phyloP scores from a whole-genome alignment of 2,113 vertebrate species.

The Macrotus californicus region DNA sequence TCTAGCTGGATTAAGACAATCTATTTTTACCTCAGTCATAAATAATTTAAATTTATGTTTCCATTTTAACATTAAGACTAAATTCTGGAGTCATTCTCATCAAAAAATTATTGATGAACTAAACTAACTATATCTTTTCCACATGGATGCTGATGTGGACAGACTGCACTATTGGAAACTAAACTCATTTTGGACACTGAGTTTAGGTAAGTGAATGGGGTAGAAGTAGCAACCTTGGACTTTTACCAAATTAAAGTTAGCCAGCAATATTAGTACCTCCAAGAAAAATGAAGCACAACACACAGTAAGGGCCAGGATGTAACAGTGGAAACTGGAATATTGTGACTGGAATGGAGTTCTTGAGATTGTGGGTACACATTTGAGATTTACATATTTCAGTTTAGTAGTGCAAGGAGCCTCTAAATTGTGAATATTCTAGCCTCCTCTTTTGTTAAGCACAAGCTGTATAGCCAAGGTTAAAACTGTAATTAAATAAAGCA shows the following conservation, averaged over 20 bases:
- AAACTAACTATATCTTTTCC: neutral
- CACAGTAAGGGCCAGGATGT: neutral
- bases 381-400: neutral
- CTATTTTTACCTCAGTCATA: constrained; percentile 16
- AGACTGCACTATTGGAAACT: neutral
- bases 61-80: neutral
- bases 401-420: neutral
- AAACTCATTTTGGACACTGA: neutral
- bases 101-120: neutral
- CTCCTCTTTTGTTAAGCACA: neutral
- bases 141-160: neutral
- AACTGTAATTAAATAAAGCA: neutral
- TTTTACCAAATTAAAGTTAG: neutral
- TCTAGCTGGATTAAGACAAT: neutral
- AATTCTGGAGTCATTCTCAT: neutral
- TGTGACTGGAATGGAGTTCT: neutral
- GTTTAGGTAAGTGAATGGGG: neutral
- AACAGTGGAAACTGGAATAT: neutral
- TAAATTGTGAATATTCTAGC: neutral
- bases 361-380: neutral
- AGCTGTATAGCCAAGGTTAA: neutral
- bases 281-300: neutral
- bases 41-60: neutral
- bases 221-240: neutral
- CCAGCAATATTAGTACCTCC: neutral